Base-by-base conservation (phyloP, 2,113 vertebrate genomes). In the Numenius arquata region DNA sequence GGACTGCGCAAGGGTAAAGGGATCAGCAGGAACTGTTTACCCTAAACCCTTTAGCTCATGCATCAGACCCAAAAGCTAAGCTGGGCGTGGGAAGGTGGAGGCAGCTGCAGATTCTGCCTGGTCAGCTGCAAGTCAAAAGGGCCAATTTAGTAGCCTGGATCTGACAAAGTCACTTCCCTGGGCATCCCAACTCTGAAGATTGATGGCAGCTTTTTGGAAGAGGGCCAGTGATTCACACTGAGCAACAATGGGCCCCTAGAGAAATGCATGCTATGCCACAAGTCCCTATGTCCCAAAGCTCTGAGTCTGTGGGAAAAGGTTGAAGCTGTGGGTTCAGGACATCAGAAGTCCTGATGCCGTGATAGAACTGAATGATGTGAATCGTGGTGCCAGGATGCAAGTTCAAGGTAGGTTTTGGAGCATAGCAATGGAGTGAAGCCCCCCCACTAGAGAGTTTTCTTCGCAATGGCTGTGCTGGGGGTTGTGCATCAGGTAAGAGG, bases 281-380 rank as follows among this genome's bases (percentile, higher is more conserved):
- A 4, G 20, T 12, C 45, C 15, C 32, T 3, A 0, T 3, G 52
- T 29, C 66, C 73, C 53, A 6, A 0, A 34, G 8, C 9, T 9
- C 62, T 41, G 61, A 15, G 36, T 11, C 45, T 41, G 14, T 6
- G 15, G 53, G 47, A 48, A 65, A 43, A 81, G 6, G 15, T 11
- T 41, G 59, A 67, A 55, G 40, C 27, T 48, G 19, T 29, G 40
- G 8, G n/a, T 55, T 76, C 36, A 45, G 38, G 26, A 22, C 23
- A 6, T 48, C 67, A 32, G 59, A 73, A 80, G n/a, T 32, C 26
- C 30, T 43, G 47, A 36, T 36, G 61, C 11, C 22, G 2, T 4
- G 40, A 10, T 21, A 29, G 34, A 25, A 65, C 12, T 32, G 29
- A 76, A 40, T 26, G 29, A 16, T 25, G 15, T 41, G 30, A 61